These are phyloP conservation scores for Tyto alba DNA, from an alignment of 2,113 vertebrate species.

Conservation along the genomic window DNA sequence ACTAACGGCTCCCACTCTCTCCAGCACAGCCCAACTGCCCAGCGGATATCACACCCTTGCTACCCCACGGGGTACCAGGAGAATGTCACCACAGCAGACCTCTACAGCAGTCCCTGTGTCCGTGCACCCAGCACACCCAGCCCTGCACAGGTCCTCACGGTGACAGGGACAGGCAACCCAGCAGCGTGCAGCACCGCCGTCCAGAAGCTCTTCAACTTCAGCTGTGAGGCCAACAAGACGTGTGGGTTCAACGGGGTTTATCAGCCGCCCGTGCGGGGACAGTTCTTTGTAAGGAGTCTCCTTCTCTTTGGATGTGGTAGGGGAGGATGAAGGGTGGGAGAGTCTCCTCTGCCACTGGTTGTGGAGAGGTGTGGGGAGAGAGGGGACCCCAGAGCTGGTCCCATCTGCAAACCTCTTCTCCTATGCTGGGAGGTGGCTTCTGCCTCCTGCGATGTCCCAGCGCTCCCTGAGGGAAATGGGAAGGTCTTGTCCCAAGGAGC, in stretches of 20 bases:
- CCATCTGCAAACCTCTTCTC: neutral
- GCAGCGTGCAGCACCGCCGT: conserved; percentile 31
- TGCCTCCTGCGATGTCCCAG: neutral
- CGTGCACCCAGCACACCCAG: neutral
- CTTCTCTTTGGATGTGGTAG: fast-evolving
- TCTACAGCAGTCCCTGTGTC: conserved; percentile 70
- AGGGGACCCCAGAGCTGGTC: neutral
- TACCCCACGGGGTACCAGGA: conserved; percentile 64
- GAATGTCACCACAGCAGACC: neutral
- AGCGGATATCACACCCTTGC: conserved; percentile 65
- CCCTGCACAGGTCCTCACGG: neutral
- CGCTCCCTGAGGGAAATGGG: fast-evolving
- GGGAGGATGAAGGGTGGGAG: neutral
- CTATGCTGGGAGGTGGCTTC: neutral
- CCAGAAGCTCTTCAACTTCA: conserved; percentile 67
- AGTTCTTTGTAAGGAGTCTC: conserved; percentile 71
- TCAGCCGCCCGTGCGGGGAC: conserved; percentile 73
- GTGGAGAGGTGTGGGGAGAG: neutral
- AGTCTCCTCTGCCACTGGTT: neutral
- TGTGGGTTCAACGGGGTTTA: conserved; percentile 76
- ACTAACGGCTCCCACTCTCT: neutral
- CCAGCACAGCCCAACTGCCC: neutral
- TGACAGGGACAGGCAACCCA: conserved; percentile 62
- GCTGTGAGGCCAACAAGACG: conserved; percentile 35
- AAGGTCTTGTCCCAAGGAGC: no score